phyloP scores from a whole-genome alignment of 1,140 invertebrate genomes.

The Tribolium castaneum region DNA sequence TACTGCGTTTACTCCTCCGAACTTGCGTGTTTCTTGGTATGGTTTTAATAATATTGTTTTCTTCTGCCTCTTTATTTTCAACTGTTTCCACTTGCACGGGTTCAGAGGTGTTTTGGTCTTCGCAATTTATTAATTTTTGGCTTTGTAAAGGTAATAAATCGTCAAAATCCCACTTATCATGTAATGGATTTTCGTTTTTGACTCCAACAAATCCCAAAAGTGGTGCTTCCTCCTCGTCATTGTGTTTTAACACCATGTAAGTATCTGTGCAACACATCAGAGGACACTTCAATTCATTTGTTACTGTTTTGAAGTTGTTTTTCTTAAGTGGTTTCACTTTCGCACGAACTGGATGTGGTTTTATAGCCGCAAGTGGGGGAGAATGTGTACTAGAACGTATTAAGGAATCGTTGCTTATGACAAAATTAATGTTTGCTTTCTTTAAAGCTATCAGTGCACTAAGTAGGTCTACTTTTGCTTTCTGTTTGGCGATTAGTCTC shows the following conservation, averaged over 20 bases:
- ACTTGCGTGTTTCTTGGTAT: background rate
- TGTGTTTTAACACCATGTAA: slow-evolving; percentile 18
- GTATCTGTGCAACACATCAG: background rate
- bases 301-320: background rate
- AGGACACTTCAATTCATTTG: slow-evolving; percentile 1
- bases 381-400: background rate
- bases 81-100: background rate
- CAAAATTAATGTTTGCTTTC: slow-evolving; percentile 50
- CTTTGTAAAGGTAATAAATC: background rate
- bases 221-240: slow-evolving; percentile 24
- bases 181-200: slow-evolving; percentile 41
- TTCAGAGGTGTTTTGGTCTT: background rate
- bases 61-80: background rate
- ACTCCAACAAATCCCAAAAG: slow-evolving; percentile 47
- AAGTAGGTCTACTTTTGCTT: slow-evolving; percentile 13
- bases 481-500: slow-evolving; percentile 26
- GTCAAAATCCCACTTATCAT: slow-evolving; percentile 13
- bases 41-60: slow-evolving; percentile 6
- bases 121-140: background rate
- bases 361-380: background rate
- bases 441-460: slow-evolving; percentile 44
- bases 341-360: background rate
- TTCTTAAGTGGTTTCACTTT: background rate
- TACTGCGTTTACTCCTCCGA: background rate
- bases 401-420: slow-evolving; percentile 46